Evolutionary conservation across 2,797 vertebrate species (phyloP).

Genomic region (Pampus argenteus): DNA sequence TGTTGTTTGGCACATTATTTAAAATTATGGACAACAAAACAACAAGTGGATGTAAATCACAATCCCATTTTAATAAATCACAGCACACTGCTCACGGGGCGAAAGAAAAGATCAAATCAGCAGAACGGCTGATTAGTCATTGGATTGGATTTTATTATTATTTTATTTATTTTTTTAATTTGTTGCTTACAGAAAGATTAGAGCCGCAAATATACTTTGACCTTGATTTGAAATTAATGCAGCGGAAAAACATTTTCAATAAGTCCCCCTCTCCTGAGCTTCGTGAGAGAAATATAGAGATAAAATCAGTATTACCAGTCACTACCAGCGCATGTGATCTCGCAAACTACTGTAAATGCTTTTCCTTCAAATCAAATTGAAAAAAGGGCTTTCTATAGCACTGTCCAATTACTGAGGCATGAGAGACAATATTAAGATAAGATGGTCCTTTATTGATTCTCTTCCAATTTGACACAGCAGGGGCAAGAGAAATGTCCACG

Average conservation of each 20-base stretch:
- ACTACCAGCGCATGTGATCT: not conserved
- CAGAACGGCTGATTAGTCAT: not conserved
- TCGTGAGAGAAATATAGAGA: not conserved
- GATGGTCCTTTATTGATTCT: too few relatives aligned
- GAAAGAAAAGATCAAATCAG: not conserved
- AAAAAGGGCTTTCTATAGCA: too few relatives aligned
- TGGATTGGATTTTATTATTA: not conserved
- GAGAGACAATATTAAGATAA: too few relatives aligned
- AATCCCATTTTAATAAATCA: not conserved
- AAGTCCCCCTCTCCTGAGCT: not conserved
- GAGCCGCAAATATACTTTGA: not conserved
- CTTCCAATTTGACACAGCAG: too few relatives aligned
- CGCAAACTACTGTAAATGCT: not conserved
- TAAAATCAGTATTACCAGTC: not conserved
- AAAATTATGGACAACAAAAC: not conserved
- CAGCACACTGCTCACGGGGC: too few relatives aligned
- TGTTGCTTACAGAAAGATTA: not conserved
- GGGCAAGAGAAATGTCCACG: too few relatives aligned
- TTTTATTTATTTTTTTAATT: not conserved
- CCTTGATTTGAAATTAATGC: not conserved
- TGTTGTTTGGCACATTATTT: too few relatives aligned
- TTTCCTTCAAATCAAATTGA: not conserved
- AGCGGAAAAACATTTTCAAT: not conserved
- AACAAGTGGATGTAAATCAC: not conserved
- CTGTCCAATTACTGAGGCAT: too few relatives aligned